Base-by-base conservation (phyloP, 1,140 invertebrate genomes). In the Drosophila carrolli region DNA sequence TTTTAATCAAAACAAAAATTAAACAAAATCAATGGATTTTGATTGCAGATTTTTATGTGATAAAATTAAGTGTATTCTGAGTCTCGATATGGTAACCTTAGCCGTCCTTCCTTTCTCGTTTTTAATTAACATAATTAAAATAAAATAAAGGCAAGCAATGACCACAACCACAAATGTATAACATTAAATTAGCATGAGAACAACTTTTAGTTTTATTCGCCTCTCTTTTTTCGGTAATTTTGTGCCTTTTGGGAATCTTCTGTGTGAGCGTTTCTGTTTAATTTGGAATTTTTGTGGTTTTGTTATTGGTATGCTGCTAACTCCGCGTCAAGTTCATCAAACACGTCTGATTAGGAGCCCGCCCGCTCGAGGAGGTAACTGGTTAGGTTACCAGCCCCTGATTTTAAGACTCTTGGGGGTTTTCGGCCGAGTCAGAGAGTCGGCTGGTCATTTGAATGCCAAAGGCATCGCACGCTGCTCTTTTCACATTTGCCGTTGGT, bases 61-160 rank as follows among this genome's bases (percentile, higher is more conserved):
- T 53, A 37, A 53, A 37, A 32, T 72, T 50, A 71, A 60, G 67
- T 59, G 67, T 61, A 71, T 74, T 72, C 47, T 40, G 9, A 38
- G 32, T 35, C 46, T 51, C 40, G 46, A 32, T 35, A 47, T 58
- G 32, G 44, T 59, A 38, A 51, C 57, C 38, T 46, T 46, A 47
- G 41, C 23, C 19, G 67, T 60, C 67, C 55, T 81, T 82, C 57
- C 38, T 58, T 78, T 68, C 55, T 63, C 74, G 57, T 78, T 86
- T 68, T 82, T 56, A 84, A 89, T 89, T 89, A 89, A 75, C 84
- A 89, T 89, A 89, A 78, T 86, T 86, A 86, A 86, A 81, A 81
- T 47, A 53, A 78, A 71, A 71, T 74, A 85, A 89, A 89, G 82
- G 66, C 85, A 70, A 84, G 80, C 84, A 88, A 59, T 72, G 47